Evolutionary conservation across 92 coral and sea anemone genomes (phyloP), one percentile per base, ranked within the genome.

Genomic region (Zoanthus gigantus): DNA sequence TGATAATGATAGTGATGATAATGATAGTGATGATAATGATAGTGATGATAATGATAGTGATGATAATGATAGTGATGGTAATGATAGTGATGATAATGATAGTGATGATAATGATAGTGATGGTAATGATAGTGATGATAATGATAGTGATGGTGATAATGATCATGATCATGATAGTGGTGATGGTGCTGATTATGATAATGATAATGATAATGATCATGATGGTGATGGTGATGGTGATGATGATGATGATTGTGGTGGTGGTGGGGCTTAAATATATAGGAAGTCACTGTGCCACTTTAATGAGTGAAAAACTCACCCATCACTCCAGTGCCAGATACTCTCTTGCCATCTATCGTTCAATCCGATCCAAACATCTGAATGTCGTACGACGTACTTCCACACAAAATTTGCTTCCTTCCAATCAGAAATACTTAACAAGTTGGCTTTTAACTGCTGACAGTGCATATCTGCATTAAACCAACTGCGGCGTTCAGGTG

Each of bases 251-350:
- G 42, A 37, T 37, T 2, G 3, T 37, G 42, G 3, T 37, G 42
- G 4, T 37, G 42, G 4, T 37, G 42, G 42, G 42, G 42, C 42
- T 37, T 37, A 37, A 37, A 4, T 37, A 0, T 37, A 37, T 37
- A 37, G 42, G 42, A 37, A 37, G 42, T 37, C 12, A 7, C 56
- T 7, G 6, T 50, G 56, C 4, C 8, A 7, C 5, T 50, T 50
- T 31, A 69, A 69, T 31, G 16, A 29, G n/a, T 30, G 6, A 32
- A 30, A 29, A 30, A 84, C 85, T 11, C 16, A 81, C 85, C 85
- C 85, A 66, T 81, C 85, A 66, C 75, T 81, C 85, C 85, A 81
- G 12, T 47, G 74, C 85, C 85, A 81, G 10, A 8, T 45, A 44
- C 31, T 52, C 61, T 81, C 85, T 46, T 42, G 54, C 42, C 28